Percentiles rank a stretch among this genome's conserved stretches.
Evolutionary conservation across 1,140 invertebrate genomes (phyloP).

Genomic region (Polypedilum pembai): DNA sequence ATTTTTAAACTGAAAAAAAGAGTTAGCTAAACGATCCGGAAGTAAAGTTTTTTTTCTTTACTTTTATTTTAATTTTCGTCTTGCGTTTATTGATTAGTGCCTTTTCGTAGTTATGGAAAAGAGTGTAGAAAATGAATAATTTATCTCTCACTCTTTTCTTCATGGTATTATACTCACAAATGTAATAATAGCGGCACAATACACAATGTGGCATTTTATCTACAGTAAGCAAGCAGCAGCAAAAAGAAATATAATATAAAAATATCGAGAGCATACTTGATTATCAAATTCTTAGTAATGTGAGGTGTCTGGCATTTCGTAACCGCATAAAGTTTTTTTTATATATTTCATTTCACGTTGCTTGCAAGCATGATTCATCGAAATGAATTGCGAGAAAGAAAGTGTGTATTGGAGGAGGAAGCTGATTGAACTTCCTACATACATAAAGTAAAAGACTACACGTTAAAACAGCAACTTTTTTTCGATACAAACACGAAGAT

Average conservation of each 20-base stretch:
- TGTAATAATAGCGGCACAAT: not conserved
- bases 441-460: not conserved
- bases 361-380: not conserved
- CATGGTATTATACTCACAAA: not conserved
- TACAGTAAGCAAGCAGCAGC: not conserved
- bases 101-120: not conserved
- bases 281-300: not conserved
- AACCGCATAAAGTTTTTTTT: not conserved
- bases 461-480: not conserved
- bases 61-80: constrained; percentile 1
- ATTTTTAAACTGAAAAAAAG: not conserved
- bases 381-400: not conserved
- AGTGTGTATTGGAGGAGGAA: not conserved
- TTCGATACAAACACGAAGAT: not conserved
- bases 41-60: constrained; percentile 1
- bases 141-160: not conserved
- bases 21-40: not conserved
- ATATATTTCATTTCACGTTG: not conserved
- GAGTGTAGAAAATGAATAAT: not conserved
- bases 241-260: not conserved
- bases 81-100: not conserved
- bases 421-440: not conserved
- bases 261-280: constrained; percentile 4
- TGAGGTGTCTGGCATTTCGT: constrained; percentile 4
- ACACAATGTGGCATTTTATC: not conserved